These are phyloP conservation scores for Nemotelus pantherinus DNA, from an alignment of 2,888 invertebrate genomes.

Conservation along the genomic window DNA sequence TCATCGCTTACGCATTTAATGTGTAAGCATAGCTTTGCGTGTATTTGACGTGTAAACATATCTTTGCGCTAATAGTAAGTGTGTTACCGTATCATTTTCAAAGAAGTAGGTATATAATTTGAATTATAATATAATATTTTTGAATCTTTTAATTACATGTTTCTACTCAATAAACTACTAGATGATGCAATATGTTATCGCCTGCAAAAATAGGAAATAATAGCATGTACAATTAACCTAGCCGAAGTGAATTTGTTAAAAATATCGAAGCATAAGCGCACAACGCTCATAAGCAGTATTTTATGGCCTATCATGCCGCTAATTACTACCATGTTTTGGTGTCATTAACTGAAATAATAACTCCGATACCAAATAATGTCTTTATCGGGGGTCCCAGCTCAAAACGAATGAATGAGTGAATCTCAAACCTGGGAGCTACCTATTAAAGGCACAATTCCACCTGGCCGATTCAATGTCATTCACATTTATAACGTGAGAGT, in stretches of 20 bases:
- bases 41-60: too few species aligned
- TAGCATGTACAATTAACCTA: constrained; percentile 21
- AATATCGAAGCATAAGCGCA: constrained; percentile 1
- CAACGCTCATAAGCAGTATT: constrained; percentile 9
- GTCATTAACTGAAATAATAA: constrained; percentile 41
- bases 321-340: constrained; percentile 39
- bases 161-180: too few species aligned
- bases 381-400: constrained; percentile 10
- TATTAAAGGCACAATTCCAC: background rate
- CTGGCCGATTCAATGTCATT: constrained; percentile 23
- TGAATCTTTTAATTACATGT: too few species aligned
- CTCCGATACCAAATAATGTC: constrained; percentile 37
- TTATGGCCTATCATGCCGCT: constrained; percentile 28
- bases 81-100: too few species aligned
- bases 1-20: too few species aligned
- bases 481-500: constrained; percentile 33
- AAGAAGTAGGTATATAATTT: too few species aligned
- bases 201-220: constrained; percentile 2
- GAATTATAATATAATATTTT: too few species aligned
- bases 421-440: background rate
- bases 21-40: too few species aligned
- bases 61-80: too few species aligned
- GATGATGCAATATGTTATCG: too few species aligned
- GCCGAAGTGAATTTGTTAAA: constrained; percentile 26
- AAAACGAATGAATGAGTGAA: background rate